These are phyloP conservation scores for Fulmarus glacialis DNA, from an alignment of 2,113 vertebrate genomes.

Conservation along the genomic window DNA sequence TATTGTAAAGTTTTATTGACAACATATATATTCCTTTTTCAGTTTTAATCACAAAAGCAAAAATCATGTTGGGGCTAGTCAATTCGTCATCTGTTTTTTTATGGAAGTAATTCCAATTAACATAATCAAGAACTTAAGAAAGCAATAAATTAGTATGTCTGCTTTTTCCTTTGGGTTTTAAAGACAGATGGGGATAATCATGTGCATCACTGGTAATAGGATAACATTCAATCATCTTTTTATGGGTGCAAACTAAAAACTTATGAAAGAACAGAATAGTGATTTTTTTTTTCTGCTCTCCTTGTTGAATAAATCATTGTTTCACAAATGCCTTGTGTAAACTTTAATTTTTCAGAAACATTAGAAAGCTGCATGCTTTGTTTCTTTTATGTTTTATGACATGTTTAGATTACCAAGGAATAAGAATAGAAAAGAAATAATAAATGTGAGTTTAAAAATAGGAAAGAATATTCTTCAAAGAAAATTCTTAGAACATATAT, in stretches of 20 bases:
- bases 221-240: background rate
- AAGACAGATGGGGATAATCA: background rate
- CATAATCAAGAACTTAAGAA: background rate
- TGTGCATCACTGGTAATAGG: background rate
- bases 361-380: background rate
- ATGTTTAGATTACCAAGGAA: background rate
- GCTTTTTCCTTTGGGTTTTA: background rate
- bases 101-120: background rate
- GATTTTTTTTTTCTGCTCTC: background rate
- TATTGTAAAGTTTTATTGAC: background rate
- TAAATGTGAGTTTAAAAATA: background rate
- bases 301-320: background rate
- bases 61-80: accelerated
- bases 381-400: background rate
- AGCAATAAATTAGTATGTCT: background rate
- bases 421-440: background rate
- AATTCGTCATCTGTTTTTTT: background rate
- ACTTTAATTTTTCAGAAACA: background rate
- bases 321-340: background rate
- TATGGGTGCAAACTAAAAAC: background rate
- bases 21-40: background rate
- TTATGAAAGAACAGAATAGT: background rate
- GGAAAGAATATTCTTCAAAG: background rate
- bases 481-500: background rate
- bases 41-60: background rate